These are phyloP conservation scores for Bradysia coprophila DNA, from an alignment of 1,140 invertebrate species.

Conservation along the genomic window DNA sequence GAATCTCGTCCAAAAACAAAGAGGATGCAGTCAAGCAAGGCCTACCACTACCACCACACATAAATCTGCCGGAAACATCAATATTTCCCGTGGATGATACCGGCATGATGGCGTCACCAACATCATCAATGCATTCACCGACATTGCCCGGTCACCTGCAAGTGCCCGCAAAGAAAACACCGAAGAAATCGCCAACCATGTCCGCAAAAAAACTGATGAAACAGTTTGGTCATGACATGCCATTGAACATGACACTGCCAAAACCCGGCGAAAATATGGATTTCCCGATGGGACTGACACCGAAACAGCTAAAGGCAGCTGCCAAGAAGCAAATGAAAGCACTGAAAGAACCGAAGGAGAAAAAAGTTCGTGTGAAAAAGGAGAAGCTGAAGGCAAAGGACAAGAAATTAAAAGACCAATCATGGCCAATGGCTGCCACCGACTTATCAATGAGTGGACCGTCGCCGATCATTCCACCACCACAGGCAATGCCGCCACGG, in stretches of 20 bases:
- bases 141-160: background rate
- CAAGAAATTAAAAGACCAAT: background rate
- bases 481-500: background rate
- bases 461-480: background rate
- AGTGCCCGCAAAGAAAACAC: background rate
- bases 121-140: too few relatives aligned
- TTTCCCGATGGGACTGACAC: too few relatives aligned
- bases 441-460: too few relatives aligned
- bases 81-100: background rate
- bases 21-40: background rate
- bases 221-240: background rate
- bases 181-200: background rate
- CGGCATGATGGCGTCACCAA: too few relatives aligned
- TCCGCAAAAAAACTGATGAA: background rate
- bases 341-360: background rate
- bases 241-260: background rate
- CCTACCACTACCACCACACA: background rate
- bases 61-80: background rate
- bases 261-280: background rate
- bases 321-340: too few relatives aligned
- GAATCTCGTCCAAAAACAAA: background rate
- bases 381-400: background rate
- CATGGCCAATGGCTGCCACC: background rate
- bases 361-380: background rate
- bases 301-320: background rate